A percentile compares a stretch with the other conserved stretches of the same genome.
Conservation (phyloP, 2,113 vertebrate genomes). For the Esox niger region DNA sequence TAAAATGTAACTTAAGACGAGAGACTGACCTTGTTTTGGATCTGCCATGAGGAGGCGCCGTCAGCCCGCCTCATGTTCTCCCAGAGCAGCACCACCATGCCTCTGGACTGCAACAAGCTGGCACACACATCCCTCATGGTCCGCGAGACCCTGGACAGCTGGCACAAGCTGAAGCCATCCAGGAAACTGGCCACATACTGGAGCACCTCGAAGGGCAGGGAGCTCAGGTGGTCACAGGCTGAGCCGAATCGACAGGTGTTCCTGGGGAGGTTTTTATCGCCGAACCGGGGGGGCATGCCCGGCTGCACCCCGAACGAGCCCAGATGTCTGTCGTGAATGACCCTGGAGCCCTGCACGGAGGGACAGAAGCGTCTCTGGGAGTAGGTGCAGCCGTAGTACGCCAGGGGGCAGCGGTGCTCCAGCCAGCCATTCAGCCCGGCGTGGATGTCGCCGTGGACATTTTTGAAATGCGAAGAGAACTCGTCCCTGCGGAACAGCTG, state of each 20-base stretch:
- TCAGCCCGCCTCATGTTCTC: constrained; percentile 80
- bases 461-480: constrained; percentile 98
- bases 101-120: constrained; percentile 90
- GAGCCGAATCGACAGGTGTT: constrained; percentile 57
- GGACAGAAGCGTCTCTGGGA: constrained; percentile 96
- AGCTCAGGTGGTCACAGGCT: constrained; percentile 83
- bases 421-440: constrained; percentile 99
- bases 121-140: constrained; percentile 95
- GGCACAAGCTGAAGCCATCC: constrained; percentile 95
- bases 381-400: constrained; percentile 97
- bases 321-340: constrained; percentile 94
- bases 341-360: constrained; percentile 89
- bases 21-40: constrained; percentile 89
- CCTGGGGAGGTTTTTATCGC: constrained; percentile 66
- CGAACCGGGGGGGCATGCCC: constrained; percentile 70
- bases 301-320: constrained; percentile 94
- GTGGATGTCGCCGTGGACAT: constrained; percentile 97
- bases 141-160: constrained; percentile 89
- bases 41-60: constrained; percentile 89
- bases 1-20: not conserved
- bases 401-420: constrained; percentile 96
- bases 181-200: constrained; percentile 93
- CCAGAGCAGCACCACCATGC: constrained; percentile 97
- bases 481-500: constrained; percentile 96
- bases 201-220: constrained; percentile 91